Conservation (phyloP, 1,140 invertebrate genomes). For the Hycleus cichorii region DNA sequence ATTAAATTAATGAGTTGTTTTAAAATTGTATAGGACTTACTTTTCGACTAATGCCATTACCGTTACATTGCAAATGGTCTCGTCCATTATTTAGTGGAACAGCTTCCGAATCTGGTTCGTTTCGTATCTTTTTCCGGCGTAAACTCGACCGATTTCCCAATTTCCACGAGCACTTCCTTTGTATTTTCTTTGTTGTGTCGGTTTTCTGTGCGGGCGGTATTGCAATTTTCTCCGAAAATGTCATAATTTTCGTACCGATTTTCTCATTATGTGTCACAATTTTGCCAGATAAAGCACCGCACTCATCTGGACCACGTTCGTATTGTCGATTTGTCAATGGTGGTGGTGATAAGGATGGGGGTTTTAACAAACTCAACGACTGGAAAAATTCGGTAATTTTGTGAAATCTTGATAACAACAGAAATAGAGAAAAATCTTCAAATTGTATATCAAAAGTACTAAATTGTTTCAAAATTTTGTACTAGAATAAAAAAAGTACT, state of each 20-base stretch:
- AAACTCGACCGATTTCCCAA: conserved; percentile 55
- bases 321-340: conserved; percentile 35
- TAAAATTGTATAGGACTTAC: conserved; percentile 21
- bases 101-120: conserved; percentile 51
- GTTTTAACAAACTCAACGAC: conserved; percentile 45
- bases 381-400: conserved; percentile 6
- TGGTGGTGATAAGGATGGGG: conserved; percentile 44
- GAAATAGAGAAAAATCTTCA: not conserved
- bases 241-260: conserved; percentile 38
- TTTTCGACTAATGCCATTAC: conserved; percentile 46
- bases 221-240: conserved; percentile 38
- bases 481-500: too few species aligned
- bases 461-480: too few species aligned
- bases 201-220: conserved; percentile 10
- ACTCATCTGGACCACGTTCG: conserved; percentile 29
- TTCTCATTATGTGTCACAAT: conserved; percentile 40
- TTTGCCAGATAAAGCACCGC: conserved; percentile 22
- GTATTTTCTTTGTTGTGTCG: conserved; percentile 20
- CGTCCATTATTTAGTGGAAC: conserved; percentile 58
- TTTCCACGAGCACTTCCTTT: conserved; percentile 56
- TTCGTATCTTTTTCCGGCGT: conserved; percentile 51
- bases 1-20: too few species aligned
- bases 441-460: too few species aligned
- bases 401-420: not conserved
- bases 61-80: conserved; percentile 67